Base-by-base conservation (phyloP, 2,113 vertebrate genomes). In the Crypturellus undulatus region DNA sequence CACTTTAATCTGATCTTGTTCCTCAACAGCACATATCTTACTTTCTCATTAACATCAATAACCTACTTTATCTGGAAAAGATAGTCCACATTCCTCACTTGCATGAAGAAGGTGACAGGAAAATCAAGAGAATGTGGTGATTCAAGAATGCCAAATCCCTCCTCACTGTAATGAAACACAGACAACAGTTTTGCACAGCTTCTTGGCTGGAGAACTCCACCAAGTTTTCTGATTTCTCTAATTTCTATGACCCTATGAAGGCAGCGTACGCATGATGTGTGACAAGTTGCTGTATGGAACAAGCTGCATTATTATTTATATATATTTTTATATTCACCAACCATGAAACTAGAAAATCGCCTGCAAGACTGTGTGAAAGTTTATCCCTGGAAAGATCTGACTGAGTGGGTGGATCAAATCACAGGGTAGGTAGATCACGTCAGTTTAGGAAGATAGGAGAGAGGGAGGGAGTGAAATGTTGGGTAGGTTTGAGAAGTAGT, bases 211-310 rank as follows among this genome's bases (percentile, higher is more conserved):
- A n/a, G 85, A 32, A 83, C 21, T 87, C 76, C 77, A 47, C 34
- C 68, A 67, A 71, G 60, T 71, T 83, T 78, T 75, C 36, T 49
- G 72, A 26, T 58, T 32, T 32, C 87, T 88, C 79, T 93, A 81
- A 86, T 90, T 88, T 88, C 87, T 81, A 24, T 93, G 93, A 88
- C 82, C 91, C 94, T 93, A 92, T 87, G 89, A 93, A 83, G 87
- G 65, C 65, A 30, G 59, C 40, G 52, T 68, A 82, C 64, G 88
- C 26, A 81, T 49, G 83, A 59, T 3, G 45, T 3, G 1, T 81
- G 87, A 86, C 89, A 82, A 83, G 59, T 49, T 85, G 70, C 87
- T 62, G 30, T 34, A 47, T 0, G 1, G 71, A 86, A 75, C 36
- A 75, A 89, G 38, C 1, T 0, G 2, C 81, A 80, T 96, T 73